These are phyloP conservation scores for Priocnemis perturbator DNA, from an alignment of 2,888 invertebrate species.

Conservation along the genomic window DNA sequence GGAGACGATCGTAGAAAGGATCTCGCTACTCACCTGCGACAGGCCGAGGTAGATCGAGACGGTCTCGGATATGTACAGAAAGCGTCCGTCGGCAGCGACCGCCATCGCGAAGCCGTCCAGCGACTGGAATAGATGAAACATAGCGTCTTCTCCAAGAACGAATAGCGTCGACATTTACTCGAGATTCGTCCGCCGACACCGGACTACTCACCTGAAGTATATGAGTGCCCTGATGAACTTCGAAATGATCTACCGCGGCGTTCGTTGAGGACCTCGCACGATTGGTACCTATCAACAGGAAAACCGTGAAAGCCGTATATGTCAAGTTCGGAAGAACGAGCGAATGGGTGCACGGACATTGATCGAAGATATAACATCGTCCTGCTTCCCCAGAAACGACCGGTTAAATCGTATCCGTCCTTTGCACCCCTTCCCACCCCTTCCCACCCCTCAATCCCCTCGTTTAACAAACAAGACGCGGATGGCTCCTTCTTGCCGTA, in stretches of 20 bases:
- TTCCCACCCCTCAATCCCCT: conserved; percentile 52
- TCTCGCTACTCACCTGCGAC: conserved; percentile 89
- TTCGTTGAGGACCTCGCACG: conserved; percentile 84
- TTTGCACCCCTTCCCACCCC: conserved; percentile 55
- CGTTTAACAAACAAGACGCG: conserved; percentile 72
- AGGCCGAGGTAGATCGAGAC: conserved; percentile 99
- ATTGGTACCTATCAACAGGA: conserved; percentile 81
- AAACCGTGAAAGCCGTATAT: not conserved
- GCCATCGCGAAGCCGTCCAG: conserved; percentile 98
- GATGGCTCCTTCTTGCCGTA: conserved; percentile 60
- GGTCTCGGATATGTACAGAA: conserved; percentile 99
- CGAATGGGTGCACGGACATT: not conserved
- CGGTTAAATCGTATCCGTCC: no score
- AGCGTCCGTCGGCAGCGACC: conserved; percentile 95
- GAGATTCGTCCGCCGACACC: conserved; percentile 89
- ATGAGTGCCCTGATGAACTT: conserved; percentile 98
- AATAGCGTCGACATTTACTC: conserved; percentile 97
- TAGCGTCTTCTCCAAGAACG: conserved; percentile 88
- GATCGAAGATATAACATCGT: no score
- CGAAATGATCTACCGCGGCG: conserved; percentile 92
- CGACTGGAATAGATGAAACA: conserved; percentile 80
- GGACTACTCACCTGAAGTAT: conserved; percentile 88
- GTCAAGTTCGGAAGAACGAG: not conserved
- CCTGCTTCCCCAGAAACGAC: not conserved
- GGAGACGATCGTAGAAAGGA: conserved; percentile 27